Evolutionary conservation across 2,113 vertebrate species (phyloP).

Genomic region (Thamnophis sirtalis): DNA sequence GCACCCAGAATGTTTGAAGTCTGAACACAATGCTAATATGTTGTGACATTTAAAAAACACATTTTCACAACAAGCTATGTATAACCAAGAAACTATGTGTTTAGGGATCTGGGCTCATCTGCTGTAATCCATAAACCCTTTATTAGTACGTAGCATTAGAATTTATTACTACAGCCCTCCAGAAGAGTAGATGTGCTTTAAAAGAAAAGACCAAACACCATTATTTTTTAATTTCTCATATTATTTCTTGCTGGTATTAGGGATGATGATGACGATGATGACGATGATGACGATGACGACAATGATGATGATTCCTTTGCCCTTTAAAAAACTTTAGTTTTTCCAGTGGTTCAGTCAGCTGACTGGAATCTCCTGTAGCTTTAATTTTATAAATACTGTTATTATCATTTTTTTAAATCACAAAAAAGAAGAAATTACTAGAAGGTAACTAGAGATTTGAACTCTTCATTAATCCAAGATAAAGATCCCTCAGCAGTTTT

Average conservation of each 20-base stretch:
- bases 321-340: neutral
- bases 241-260: neutral
- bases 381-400: neutral
- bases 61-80: neutral
- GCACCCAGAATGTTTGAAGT: neutral
- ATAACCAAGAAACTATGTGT: neutral
- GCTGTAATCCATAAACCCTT: neutral
- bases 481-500: neutral
- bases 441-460: neutral
- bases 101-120: neutral
- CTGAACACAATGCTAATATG: neutral
- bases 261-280: neutral
- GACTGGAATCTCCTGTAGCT: neutral
- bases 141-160: neutral
- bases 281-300: neutral
- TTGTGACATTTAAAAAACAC: neutral
- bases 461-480: neutral
- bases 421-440: neutral
- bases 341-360: neutral
- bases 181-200: neutral
- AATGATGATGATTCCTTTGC: neutral
- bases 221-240: neutral
- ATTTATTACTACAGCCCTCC: neutral
- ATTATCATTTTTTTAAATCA: neutral
- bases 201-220: neutral